Evolutionary conservation across 2,888 invertebrate genomes (phyloP), one percentile per base, ranked within the genome.

Genomic region (Ormyrus nitidulus): DNA sequence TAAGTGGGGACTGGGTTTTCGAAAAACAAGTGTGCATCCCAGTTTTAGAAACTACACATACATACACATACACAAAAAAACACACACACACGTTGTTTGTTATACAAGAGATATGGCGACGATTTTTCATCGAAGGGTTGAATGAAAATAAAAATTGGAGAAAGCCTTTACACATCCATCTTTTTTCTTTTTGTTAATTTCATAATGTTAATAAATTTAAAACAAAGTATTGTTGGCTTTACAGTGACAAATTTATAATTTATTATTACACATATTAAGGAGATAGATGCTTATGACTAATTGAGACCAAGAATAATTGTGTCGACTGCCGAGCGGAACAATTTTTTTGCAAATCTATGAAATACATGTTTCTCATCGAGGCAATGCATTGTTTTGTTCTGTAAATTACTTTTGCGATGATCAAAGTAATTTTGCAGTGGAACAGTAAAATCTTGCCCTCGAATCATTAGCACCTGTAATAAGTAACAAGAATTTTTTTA

Each of bases 71-170:
- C 34, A 34, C 34, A 34, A 34, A 34, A 34, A 34, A 34, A 88
- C 84, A 73, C 44, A 76, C 34, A 81, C 69, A 75, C 75, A 86
- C 85, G 87, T 88, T 89, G 87, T 88, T 89, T 88, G 88, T 88
- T 89, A 88, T 88, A 88, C 86, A 87, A 86, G 85, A 87, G 84
- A 86, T 86, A 86, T 86, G 87, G 87, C 86, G 86, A 87, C 85
- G 85, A 87, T 83, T 88, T 88, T 87, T 87, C 86, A 87, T 86
- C 83, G 85, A 86, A 87, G 84, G 87, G 86, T 88, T 89, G 87
- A 89, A 87, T 86, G 87, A 87, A 85, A 87, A 80, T 81, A 88
- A 89, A 88, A 86, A 86, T 87, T 88, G 85, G 85, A 87, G 86
- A 86, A 88, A 89, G 88, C 88, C 88, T 89, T 88, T 84, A 86